A percentile compares a stretch with the other conserved stretches of the same genome.
These are phyloP conservation scores for Oryzias woworae DNA, from an alignment of 2,113 vertebrate genomes.

Conservation along the genomic window DNA sequence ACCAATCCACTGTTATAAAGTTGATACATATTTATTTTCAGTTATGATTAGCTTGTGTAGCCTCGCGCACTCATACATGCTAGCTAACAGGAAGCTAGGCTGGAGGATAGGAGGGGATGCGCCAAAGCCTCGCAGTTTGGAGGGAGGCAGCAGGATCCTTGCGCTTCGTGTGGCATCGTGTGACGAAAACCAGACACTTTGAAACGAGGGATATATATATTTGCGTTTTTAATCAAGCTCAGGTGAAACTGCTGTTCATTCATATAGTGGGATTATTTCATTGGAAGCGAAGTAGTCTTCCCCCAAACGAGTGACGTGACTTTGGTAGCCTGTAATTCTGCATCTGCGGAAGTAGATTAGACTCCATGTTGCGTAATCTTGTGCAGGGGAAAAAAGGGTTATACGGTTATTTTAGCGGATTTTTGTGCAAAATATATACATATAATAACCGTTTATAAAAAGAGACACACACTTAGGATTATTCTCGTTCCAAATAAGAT, in stretches of 20 bases:
- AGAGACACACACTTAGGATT: no score
- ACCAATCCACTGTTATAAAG: neutral
- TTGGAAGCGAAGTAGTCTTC: neutral
- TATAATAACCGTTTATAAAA: neutral
- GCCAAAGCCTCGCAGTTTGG: conserved; percentile 21
- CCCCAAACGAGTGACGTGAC: conserved; percentile 36
- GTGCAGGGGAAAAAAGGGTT: neutral
- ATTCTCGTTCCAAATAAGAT: no score
- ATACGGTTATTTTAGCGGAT: neutral
- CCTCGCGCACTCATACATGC: neutral
- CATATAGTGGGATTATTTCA: neutral
- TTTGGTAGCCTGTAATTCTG: conserved; percentile 34
- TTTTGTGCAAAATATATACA: neutral
- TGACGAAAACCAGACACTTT: neutral
- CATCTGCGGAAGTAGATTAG: conserved; percentile 69
- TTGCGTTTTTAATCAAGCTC: neutral
- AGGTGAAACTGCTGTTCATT: neutral
- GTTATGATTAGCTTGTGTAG: neutral
- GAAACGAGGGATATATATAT: neutral
- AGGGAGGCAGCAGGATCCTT: conserved; percentile 7
- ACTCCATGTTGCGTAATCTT: conserved; percentile 53
- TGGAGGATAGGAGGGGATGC: conserved; percentile 47
- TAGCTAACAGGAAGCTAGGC: conserved; percentile 12
- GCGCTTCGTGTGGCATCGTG: conserved; percentile 18
- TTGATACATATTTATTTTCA: neutral